These are phyloP conservation scores for Daboia siamensis DNA, from an alignment of 2,113 vertebrate genomes.

Conservation along the genomic window DNA sequence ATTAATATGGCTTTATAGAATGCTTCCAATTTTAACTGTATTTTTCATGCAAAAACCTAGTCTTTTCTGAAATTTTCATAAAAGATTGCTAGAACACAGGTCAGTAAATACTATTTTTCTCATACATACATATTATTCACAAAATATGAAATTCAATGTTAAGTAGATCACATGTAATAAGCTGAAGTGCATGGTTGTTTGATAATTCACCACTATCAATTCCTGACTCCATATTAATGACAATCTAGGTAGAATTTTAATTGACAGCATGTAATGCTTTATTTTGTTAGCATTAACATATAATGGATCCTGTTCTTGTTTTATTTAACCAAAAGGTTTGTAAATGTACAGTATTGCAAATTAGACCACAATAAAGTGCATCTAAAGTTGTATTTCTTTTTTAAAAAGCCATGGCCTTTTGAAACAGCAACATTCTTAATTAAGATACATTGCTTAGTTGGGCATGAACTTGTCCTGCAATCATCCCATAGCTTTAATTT, in stretches of 20 bases:
- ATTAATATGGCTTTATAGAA: background rate
- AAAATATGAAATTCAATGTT: background rate
- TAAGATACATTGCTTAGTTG: background rate
- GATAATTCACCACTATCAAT: background rate
- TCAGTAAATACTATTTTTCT: background rate
- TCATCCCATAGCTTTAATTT: background rate
- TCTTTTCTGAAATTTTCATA: background rate
- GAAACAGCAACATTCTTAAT: slow-evolving; percentile 9
- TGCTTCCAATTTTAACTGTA: background rate
- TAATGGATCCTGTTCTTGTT: background rate
- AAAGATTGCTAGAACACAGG: background rate
- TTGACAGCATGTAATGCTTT: slow-evolving; percentile 12
- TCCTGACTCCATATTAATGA: slow-evolving; percentile 7
- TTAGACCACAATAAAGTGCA: slow-evolving; percentile 9
- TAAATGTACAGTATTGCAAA: slow-evolving; percentile 2
- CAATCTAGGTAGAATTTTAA: background rate
- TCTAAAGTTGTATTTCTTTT: background rate
- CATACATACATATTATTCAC: background rate
- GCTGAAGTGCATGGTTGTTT: background rate
- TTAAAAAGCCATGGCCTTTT: background rate
- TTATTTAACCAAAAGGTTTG: background rate
- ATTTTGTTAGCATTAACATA: background rate
- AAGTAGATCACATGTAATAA: background rate
- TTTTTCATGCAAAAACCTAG: background rate
- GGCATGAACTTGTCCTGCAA: background rate